Evolutionary conservation across 2,113 vertebrate genomes (phyloP).

Genomic region (Micromys minutus): DNA sequence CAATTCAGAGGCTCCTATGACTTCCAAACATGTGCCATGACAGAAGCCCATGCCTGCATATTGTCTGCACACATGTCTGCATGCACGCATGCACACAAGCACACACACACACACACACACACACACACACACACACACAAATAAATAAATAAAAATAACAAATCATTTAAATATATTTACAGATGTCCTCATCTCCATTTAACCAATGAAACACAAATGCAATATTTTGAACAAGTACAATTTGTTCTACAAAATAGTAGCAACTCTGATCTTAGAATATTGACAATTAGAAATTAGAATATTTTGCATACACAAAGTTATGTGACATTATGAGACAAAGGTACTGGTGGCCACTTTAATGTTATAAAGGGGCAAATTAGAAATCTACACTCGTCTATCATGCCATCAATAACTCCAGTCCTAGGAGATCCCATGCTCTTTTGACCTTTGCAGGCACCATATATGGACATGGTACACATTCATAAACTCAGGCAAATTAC

Average conservation of each 20-base stretch:
- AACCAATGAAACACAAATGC: background rate
- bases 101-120: background rate
- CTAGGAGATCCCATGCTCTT: background rate
- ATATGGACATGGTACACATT: background rate
- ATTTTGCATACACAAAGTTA: background rate
- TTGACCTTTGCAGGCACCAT: background rate
- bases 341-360: background rate
- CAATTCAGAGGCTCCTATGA: background rate
- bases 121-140: fast-evolving
- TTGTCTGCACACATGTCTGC: background rate
- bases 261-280: background rate
- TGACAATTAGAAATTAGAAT: background rate
- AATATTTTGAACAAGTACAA: background rate
- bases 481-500: background rate
- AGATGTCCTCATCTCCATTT: background rate
- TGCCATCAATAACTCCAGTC: background rate
- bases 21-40: background rate
- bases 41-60: background rate
- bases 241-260: background rate
- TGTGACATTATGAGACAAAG: background rate
- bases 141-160: background rate
- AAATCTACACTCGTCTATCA: background rate
- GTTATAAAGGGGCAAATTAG: background rate
- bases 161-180: background rate
- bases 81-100: background rate